Base-by-base conservation (phyloP, 2,888 invertebrate species). In the Melipona beecheii region DNA sequence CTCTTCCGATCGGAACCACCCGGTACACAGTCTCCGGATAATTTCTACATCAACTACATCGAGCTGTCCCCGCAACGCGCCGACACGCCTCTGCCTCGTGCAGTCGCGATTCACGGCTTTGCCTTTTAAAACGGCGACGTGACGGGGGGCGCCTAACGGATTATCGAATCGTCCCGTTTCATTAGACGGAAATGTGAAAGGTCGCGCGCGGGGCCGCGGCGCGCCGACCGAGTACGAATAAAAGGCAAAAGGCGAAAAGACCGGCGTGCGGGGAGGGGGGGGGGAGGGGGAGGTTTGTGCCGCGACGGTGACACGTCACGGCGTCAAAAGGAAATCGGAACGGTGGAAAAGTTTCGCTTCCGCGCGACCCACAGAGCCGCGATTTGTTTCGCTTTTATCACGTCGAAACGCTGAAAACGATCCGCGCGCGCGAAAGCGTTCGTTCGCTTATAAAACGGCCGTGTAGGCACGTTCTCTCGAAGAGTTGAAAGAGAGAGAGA, bases 301-400 rank as follows among this genome's bases (percentile, higher is more conserved):
- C 36, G 36, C n/a, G 70, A 36, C 15, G 36, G 9, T 27, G 15
- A 31, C 49, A n/a, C 56, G 36, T 27, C 11, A 11, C n/a, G n/a
- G 24, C 60, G 43, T 64, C 36, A 60, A 49, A 72, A 49, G 56
- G 13, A 72, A 65, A 27, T 24, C 49, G 65, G 27, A 17, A 36
- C 36, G 43, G 36, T 2, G 43, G n/a, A 65, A 66, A 66, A 66
- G 65, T 68, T 69, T n/a, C 60, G 64, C 50, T 75, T 64, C 52
- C 56, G 31, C 31, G 52, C 58, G 54, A 21, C 6, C 19, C 52
- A 36, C 52, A 43, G 21, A 49, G 52, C 17, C 24, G 4, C 65
- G 79, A 66, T 60, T 65, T 65, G 70, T 81, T 69, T 81, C 81
- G 72, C 60, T 68, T 69, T 68, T 72, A 65, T 76, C 65, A 24